Evolutionary conservation across 2,888 invertebrate genomes (phyloP).

Genomic region (Abrostola tripartita): DNA sequence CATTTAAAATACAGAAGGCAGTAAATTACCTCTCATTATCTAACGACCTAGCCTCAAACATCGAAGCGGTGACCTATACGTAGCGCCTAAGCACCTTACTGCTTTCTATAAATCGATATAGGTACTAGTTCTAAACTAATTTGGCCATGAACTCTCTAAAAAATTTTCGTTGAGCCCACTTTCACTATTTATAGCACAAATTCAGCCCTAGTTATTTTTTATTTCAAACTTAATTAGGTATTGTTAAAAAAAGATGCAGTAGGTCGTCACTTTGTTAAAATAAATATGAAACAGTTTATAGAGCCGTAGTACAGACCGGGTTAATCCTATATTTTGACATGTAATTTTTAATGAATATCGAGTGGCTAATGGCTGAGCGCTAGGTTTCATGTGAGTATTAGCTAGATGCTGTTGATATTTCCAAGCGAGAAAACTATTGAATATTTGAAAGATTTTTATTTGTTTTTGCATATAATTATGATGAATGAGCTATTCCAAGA

Average conservation of each 20-base stretch:
- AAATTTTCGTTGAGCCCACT: neutral
- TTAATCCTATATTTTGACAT: too few species aligned
- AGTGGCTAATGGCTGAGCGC: neutral
- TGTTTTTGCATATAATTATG: too few species aligned
- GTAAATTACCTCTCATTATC: constrained; percentile 11
- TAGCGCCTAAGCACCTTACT: too few species aligned
- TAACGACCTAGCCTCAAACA: constrained; percentile 8
- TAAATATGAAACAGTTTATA: too few species aligned
- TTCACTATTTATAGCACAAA: constrained; percentile 8
- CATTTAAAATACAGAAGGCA: too few species aligned
- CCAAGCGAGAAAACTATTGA: too few species aligned
- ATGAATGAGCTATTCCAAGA: too few species aligned
- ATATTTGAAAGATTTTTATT: too few species aligned
- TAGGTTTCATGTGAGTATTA: neutral
- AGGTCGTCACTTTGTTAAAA: neutral
- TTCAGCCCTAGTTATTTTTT: neutral
- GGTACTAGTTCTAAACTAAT: neutral
- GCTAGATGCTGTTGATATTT: neutral
- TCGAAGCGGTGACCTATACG: constrained; percentile 8
- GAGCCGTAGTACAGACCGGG: too few species aligned
- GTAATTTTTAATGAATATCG: neutral
- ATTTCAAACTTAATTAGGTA: neutral
- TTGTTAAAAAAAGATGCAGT: neutral
- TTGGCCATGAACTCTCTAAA: neutral
- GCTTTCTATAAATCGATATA: neutral